Evolutionary conservation across 2,888 invertebrate species (phyloP), one percentile per base, ranked within the genome.

Genomic region (Chydorus sphaericus): DNA sequence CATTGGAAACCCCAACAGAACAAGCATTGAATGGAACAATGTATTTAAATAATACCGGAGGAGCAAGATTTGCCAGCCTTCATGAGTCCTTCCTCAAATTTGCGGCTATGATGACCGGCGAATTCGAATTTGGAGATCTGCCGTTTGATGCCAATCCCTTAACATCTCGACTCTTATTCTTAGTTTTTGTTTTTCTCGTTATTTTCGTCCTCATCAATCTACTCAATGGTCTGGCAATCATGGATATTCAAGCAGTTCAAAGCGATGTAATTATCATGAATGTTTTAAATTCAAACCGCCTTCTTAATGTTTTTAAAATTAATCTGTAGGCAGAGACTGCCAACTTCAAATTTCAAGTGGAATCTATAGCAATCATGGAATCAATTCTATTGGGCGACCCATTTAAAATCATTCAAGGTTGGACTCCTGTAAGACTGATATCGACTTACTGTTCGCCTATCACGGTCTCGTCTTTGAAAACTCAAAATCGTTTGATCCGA

Each of bases 141-240:
- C 80, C 84, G 50, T 87, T 88, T 65, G 73, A 76, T 52, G 72
- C 28, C 16, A 54, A 29, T n/a, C 57, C 57, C 1, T 29, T 81
- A 4, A 77, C 80, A 30, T 84, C 85, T 65, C 85, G 83, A 64
- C 65, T 84, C 4, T 77, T 88, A 55, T 88, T 89, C 66, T 74
- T 85, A 26, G 71, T 85, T 1, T 89, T 89, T 64, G 83, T 89
- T 4, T 83, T 89, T 65, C 79, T 86, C 69, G 81, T 89, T 61
- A 83, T 85, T 0, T 86, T 88, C 52, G 86, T 88, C 31, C 69
- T 89, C 50, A 81, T 88, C 65, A 89, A 89, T 70, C 71, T 89
- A 36, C 71, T 89, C 3, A 89, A 87, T 65, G 89, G 88, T 65
- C 72, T 89, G 62, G 89, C 89, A 1, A 88, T 89, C 0, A 86